A percentile compares a stretch with the other conserved stretches of the same genome.
Conservation (phyloP, 2,888 invertebrate genomes). For the Nomada flava region DNA sequence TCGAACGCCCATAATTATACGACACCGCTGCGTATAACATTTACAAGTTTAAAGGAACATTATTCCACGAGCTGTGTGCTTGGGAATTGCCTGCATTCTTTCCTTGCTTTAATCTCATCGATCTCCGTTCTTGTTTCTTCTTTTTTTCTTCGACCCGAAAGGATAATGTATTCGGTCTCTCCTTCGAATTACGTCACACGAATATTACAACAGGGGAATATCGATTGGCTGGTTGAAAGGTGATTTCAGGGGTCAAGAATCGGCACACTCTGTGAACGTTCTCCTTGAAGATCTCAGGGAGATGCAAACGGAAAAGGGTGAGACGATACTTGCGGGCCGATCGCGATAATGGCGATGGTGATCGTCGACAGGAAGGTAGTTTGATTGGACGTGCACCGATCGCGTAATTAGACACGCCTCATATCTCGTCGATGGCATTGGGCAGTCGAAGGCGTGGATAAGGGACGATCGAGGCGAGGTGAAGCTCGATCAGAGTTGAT, state of each 20-base stretch:
- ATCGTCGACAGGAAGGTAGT: constrained; percentile 77
- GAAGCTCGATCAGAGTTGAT: constrained; percentile 40
- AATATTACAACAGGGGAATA: not conserved
- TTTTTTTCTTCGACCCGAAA: not conserved
- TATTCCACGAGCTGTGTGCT: constrained; percentile 32
- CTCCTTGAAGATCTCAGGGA: constrained; percentile 19
- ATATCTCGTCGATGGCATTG: constrained; percentile 80
- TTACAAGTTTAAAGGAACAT: constrained; percentile 43
- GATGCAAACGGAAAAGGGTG: constrained; percentile 68
- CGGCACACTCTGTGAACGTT: constrained; percentile 46
- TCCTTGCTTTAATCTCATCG: constrained; percentile 10
- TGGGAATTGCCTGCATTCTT: constrained; percentile 33
- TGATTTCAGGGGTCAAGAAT: constrained; percentile 33
- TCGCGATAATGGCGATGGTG: constrained; percentile 75
- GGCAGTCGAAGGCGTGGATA: constrained; percentile 42
- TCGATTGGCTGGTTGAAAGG: not conserved
- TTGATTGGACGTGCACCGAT: constrained; percentile 79
- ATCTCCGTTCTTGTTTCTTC: not conserved
- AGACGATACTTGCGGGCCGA: constrained; percentile 65
- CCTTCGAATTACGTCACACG: not conserved
- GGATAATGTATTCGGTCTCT: constrained; percentile 9
- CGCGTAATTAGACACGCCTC: constrained; percentile 83
- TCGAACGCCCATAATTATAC: constrained; percentile 48
- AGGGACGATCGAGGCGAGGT: constrained; percentile 37
- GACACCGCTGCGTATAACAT: constrained; percentile 37